Conservation (phyloP, 2,888 invertebrate species). For the Apotomis capreana region DNA sequence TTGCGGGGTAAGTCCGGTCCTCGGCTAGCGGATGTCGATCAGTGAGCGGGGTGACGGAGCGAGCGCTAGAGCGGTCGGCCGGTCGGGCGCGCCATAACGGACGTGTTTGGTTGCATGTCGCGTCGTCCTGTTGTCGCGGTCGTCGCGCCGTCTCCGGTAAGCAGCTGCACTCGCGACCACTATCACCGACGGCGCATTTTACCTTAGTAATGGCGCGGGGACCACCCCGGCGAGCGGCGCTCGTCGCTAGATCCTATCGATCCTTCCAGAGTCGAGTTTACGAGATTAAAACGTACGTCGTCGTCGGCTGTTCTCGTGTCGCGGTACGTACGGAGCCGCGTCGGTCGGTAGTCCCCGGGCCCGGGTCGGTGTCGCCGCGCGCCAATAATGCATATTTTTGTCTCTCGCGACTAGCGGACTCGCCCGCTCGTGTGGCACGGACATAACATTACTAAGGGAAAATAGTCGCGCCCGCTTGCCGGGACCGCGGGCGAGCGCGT, state of each 20-base stretch:
- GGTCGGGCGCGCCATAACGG: constrained; percentile 33
- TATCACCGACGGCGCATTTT: constrained; percentile 66
- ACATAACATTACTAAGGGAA: constrained; percentile 81
- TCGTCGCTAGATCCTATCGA: neutral
- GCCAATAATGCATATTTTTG: constrained; percentile 78
- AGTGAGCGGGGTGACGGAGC: constrained; percentile 38
- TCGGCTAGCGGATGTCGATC: neutral
- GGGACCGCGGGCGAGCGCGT: constrained; percentile 57
- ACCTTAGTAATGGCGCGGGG: constrained; percentile 71
- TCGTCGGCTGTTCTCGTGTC: neutral
- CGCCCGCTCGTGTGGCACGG: constrained; percentile 48
- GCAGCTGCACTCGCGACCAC: constrained; percentile 56
- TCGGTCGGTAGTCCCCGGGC: constrained; percentile 28
- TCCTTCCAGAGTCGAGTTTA: neutral
- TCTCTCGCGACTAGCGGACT: constrained; percentile 60
- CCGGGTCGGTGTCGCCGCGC: constrained; percentile 50
- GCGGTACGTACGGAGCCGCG: constrained; percentile 8
- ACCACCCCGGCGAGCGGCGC: constrained; percentile 28
- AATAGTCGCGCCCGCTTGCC: constrained; percentile 74
- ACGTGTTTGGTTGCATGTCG: constrained; percentile 76
- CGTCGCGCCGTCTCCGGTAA: constrained; percentile 65
- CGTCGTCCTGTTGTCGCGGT: constrained; percentile 45
- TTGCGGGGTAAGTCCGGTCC: no score
- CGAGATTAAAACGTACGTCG: constrained; percentile 1
- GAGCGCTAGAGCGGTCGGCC: constrained; percentile 50